These are phyloP conservation scores for Aptenodytes forsteri DNA, from an alignment of 2,113 vertebrate species.

Conservation along the genomic window DNA sequence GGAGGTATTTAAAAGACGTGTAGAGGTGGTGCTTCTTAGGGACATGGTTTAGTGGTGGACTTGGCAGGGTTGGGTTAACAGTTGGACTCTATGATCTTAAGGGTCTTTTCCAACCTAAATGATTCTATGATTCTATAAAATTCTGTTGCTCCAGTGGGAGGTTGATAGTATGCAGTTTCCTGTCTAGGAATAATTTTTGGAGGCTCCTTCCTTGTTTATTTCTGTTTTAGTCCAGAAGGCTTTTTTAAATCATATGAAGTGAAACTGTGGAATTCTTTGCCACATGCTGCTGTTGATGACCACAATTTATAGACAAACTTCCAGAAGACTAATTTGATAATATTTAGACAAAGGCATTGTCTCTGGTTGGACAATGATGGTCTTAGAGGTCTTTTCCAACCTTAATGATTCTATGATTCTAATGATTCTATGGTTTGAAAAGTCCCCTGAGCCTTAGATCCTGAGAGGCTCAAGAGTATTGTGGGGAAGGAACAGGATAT, in stretches of 20 bases:
- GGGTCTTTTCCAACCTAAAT: neutral
- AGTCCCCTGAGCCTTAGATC: neutral
- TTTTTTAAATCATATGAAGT: neutral
- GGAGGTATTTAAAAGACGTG: neutral
- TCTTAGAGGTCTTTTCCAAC: too few species aligned
- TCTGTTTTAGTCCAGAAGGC: neutral
- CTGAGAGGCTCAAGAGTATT: neutral
- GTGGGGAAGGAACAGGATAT: neutral
- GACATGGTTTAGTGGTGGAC: neutral
- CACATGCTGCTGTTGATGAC: neutral
- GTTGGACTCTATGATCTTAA: neutral
- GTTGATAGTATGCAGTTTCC: neutral
- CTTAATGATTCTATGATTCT: too few species aligned
- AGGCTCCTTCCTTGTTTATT: neutral
- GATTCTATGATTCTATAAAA: neutral
- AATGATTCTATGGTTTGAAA: neutral
- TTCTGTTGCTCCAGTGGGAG: neutral
- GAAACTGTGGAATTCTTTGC: neutral
- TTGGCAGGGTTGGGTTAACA: neutral
- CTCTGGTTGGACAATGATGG: neutral
- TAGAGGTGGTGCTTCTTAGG: neutral
- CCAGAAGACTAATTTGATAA: neutral
- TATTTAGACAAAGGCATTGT: neutral
- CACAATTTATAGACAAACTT: neutral
- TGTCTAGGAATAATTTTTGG: neutral